phyloP scores from a whole-genome alignment of 2,888 invertebrate genomes.

The Clusia tigrina region DNA sequence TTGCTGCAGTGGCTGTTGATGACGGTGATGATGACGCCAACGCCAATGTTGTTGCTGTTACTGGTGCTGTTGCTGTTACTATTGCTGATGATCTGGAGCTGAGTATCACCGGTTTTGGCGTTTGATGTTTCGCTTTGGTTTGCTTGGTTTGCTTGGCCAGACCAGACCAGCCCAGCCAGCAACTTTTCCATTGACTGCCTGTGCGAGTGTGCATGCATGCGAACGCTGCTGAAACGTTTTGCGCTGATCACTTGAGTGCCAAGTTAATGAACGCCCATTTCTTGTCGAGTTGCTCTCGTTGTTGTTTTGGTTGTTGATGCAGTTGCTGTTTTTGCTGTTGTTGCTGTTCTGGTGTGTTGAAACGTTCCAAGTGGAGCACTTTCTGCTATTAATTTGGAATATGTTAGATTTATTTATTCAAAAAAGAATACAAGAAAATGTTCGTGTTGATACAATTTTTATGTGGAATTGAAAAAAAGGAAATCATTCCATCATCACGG shows the following conservation, averaged over 20 bases:
- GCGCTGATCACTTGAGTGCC: not conserved
- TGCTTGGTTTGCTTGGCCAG: too few relatives aligned
- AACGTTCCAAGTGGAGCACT: not conserved
- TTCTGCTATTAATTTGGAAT: too few relatives aligned
- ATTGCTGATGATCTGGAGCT: not conserved
- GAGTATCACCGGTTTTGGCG: not conserved
- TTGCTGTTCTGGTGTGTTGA: too few relatives aligned
- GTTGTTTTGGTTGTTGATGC: too few relatives aligned
- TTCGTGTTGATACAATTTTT: too few relatives aligned
- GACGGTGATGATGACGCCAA: not conserved
- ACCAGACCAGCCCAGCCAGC: not conserved
- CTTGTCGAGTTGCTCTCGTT: too few relatives aligned
- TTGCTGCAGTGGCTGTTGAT: not conserved
- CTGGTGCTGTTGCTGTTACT: too few relatives aligned
- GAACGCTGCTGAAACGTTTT: not conserved
- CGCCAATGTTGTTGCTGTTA: not conserved
- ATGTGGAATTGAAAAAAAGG: too few relatives aligned
- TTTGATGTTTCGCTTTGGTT: not conserved
- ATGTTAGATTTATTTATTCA: not conserved
- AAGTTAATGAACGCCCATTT: slow-evolving; percentile 7
- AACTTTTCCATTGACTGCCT: too few relatives aligned
- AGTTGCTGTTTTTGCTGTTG: too few relatives aligned
- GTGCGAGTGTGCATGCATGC: not conserved
- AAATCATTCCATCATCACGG: too few relatives aligned
- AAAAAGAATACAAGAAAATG: too few relatives aligned